These are phyloP conservation scores for Pituophis catenifer DNA, from an alignment of 2,113 vertebrate genomes.

Conservation along the genomic window DNA sequence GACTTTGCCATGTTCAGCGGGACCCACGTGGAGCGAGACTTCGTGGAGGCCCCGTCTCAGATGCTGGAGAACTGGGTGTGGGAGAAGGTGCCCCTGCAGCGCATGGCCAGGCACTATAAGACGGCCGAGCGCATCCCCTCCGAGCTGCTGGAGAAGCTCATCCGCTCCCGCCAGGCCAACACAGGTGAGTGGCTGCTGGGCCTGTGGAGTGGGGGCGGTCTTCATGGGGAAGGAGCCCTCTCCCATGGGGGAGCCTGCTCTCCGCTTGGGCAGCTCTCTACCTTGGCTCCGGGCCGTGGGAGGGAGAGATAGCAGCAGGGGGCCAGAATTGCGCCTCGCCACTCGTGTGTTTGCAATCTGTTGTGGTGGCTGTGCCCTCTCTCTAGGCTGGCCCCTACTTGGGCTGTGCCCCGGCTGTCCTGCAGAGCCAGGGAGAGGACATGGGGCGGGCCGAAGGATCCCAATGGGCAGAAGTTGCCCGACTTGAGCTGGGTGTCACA, in stretches of 20 bases:
- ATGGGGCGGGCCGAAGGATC: background rate
- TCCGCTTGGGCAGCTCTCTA: background rate
- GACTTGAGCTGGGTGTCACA: background rate
- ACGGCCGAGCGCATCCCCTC: constrained; percentile 77
- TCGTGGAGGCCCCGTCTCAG: constrained; percentile 94
- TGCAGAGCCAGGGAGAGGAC: background rate
- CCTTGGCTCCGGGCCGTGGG: background rate
- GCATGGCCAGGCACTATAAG: constrained; percentile 92
- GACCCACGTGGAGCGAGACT: constrained; percentile 93
- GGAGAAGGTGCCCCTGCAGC: constrained; percentile 88
- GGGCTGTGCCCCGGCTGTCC: background rate
- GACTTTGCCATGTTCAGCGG: constrained; percentile 98
- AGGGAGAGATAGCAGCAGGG: background rate
- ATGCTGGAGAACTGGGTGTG: constrained; percentile 99
- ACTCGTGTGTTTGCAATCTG: no score
- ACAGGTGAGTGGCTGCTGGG: constrained; percentile 70
- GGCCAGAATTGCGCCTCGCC: background rate
- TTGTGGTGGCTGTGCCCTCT: no score
- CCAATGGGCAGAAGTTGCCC: background rate
- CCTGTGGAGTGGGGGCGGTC: background rate
- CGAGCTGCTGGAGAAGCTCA: constrained; percentile 87
- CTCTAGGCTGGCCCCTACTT: background rate
- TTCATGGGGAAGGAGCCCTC: background rate
- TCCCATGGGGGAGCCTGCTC: background rate
- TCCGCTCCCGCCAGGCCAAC: constrained; percentile 93